phyloP scores from a whole-genome alignment of 2,797 vertebrate species.

The Cossypha polioptera region DNA sequence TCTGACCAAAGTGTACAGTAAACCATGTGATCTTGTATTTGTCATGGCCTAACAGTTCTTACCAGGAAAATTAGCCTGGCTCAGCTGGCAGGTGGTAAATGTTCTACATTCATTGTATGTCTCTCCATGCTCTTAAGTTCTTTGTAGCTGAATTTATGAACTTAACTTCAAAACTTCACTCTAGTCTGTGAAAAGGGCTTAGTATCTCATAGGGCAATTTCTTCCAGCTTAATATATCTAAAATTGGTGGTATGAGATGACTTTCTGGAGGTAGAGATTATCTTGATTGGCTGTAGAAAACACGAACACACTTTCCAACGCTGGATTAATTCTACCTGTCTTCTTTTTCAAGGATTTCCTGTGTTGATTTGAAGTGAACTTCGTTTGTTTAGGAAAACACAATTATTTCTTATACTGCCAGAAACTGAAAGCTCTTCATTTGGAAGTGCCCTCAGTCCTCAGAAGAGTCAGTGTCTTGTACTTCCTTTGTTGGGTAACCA shows the following conservation, averaged over 20 bases:
- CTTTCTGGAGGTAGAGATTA: not conserved
- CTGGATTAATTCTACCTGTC: not conserved
- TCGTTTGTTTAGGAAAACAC: not conserved
- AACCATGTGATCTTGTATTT: not conserved
- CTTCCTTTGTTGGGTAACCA: not conserved
- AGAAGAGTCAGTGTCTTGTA: not conserved
- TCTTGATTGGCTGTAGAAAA: not conserved
- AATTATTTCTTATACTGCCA: not conserved
- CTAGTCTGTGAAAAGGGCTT: not conserved
- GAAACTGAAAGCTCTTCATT: not conserved
- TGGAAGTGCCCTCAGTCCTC: not conserved
- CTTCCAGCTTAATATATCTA: not conserved
- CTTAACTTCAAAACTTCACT: not conserved
- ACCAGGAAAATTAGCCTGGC: not conserved
- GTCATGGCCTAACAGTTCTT: not conserved
- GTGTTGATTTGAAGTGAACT: not conserved
- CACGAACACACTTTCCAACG: not conserved
- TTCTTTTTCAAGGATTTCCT: not conserved
- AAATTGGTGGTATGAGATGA: not conserved
- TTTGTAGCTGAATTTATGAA: not conserved
- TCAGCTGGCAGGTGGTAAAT: not conserved
- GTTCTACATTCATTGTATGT: not conserved
- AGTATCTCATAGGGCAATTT: not conserved
- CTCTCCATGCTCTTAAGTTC: not conserved
- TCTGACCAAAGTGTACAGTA: not conserved